phyloP scores from a whole-genome alignment of 2,797 vertebrate species.

The Pelodytes ibericus region DNA sequence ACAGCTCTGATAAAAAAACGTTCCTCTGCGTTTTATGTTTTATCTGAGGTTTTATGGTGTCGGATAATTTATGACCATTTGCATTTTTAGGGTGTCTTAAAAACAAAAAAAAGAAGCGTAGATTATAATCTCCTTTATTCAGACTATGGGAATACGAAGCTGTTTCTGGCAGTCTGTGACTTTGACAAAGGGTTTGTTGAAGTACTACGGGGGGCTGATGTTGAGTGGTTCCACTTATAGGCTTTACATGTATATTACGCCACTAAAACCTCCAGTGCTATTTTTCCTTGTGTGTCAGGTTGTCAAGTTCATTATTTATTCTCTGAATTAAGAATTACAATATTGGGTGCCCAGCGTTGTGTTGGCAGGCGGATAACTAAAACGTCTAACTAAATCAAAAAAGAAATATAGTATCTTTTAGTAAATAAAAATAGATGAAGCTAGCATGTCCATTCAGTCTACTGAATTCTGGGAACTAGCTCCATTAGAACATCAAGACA shows the following conservation, averaged over 20 bases:
- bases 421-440: background rate
- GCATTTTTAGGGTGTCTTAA: conserved; percentile 36
- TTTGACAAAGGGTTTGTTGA: background rate
- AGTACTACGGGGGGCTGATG: background rate
- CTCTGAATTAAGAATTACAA: conserved; percentile 17
- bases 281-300: conserved; percentile 19
- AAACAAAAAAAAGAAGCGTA: conserved; percentile 14
- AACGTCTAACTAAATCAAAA: background rate
- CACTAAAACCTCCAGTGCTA: background rate
- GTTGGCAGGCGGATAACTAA: background rate
- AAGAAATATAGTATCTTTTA: background rate
- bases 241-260: conserved; percentile 17
- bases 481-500: background rate
- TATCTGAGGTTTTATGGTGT: conserved; percentile 37
- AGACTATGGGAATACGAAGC: conserved; percentile 20
- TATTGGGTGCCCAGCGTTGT: background rate
- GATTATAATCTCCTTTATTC: conserved; percentile 35
- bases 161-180: conserved; percentile 5
- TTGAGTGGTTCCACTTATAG: background rate
- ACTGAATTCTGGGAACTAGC: background rate
- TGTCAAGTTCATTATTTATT: conserved; percentile 9
- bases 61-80: conserved; percentile 40
- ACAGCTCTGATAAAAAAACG: conserved; percentile 47
- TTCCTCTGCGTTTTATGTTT: conserved; percentile 46
- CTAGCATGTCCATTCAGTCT: background rate